Evolutionary conservation across 2,888 invertebrate species (phyloP).

Genomic region (Nephrotoma appendiculata): DNA sequence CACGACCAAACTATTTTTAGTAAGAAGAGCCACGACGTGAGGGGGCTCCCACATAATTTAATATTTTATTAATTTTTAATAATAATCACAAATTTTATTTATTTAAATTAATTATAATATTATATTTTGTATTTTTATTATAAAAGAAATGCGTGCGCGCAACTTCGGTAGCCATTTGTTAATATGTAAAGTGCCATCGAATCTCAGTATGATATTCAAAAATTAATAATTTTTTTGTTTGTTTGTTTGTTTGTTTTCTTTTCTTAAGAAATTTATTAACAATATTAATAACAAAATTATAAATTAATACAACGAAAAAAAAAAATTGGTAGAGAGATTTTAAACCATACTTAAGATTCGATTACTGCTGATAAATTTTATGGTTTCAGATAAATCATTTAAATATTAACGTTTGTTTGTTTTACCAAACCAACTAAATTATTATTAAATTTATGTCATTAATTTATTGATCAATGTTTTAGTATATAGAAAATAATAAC

Average conservation of each 20-base stretch:
- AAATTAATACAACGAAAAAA: neutral
- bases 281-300: neutral
- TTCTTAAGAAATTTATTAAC: neutral
- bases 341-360: slow-evolving; percentile 6
- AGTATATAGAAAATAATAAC: too few species aligned
- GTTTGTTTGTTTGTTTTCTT: neutral
- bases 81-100: slow-evolving; percentile 1
- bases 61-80: neutral
- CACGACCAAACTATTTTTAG: neutral
- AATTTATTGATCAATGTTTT: neutral
- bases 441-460: neutral
- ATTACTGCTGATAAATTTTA: slow-evolving; percentile 9
- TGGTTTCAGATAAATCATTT: slow-evolving; percentile 7
- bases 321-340: neutral
- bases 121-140: neutral
- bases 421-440: neutral
- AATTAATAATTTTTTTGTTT: slow-evolving; percentile 4
- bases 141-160: slow-evolving; percentile 7
- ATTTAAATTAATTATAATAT: neutral
- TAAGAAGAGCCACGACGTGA: neutral
- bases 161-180: slow-evolving; percentile 11
- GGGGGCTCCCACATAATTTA: slow-evolving; percentile 2
- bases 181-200: slow-evolving; percentile 12
- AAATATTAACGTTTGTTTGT: neutral
- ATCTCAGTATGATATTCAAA: slow-evolving; percentile 9